Base-by-base conservation (phyloP, 2,888 invertebrate species). In the Seladonia tumulorum region DNA sequence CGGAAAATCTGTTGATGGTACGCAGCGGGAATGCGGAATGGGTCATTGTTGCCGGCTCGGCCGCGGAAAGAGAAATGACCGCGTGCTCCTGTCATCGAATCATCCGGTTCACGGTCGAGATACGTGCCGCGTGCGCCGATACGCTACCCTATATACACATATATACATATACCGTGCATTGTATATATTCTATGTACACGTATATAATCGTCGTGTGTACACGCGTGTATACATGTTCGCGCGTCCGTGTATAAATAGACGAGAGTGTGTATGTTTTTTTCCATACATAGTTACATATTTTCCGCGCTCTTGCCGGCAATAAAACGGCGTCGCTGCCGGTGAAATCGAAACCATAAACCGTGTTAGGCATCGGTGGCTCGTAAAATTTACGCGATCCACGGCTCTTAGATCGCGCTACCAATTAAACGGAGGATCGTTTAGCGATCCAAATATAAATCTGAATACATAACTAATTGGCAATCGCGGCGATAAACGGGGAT, bases 71-170 rank as follows among this genome's bases (percentile, higher is more conserved):
- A 87, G 87, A 87, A 87, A 87, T 87, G 87, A 87, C 87, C 87
- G 87, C 87, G 87, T 86, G 86, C 86, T 87, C 81, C 83, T 86
- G 87, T 86, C 87, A 87, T 87, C 87, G 87, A 87, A 87, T 87
- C 87, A 87, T 87, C 86, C 83, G 82, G 78, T 89, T 79, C 83
- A 89, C 80, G 87, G 87, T 83, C 87, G 87, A 45, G 81, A 84
- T 81, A 83, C 81, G 77, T 45, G 71, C 76, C 25, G 79, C 81
- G 73, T 79, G 35, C 70, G 72, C 71, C 81, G 79, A 73, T 79
- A 79, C 81, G 75, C 79, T 73, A 66, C 71, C 72, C 78, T 42
- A 81, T 63, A 80, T 53, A 66, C n/a, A 22, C n/a, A 22, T 53
- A 16, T 7, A 25, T 29, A 22, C 35, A 35, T 53, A 14, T 3